phyloP scores from a whole-genome alignment of 2,888 invertebrate genomes.

The Pyrochroa serraticornis region DNA sequence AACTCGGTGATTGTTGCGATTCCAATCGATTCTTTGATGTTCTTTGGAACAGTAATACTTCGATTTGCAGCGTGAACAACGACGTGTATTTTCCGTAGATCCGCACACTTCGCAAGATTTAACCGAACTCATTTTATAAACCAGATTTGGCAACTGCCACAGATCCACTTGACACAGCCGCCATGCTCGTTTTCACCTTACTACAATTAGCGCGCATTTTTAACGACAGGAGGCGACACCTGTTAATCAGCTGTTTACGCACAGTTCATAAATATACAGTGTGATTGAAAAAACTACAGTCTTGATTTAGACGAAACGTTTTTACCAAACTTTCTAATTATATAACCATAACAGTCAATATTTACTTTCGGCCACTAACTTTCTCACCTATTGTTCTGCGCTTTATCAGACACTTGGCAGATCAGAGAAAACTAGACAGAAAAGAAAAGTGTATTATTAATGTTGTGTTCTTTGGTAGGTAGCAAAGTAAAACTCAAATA shows the following conservation, averaged over 20 bases:
- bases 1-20: constrained; percentile 68
- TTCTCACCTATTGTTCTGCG: too few species aligned
- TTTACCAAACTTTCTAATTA: too few species aligned
- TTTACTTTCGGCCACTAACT: too few species aligned
- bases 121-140: constrained; percentile 48
- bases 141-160: constrained; percentile 3
- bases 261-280: too few species aligned
- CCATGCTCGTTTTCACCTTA: constrained; percentile 39
- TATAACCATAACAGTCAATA: too few species aligned
- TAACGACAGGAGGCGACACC: constrained; percentile 32
- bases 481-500: too few species aligned
- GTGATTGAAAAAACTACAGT: too few species aligned
- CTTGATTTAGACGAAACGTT: too few species aligned
- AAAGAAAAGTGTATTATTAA: too few species aligned
- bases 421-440: too few species aligned
- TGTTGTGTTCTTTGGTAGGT: too few species aligned
- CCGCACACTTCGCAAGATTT: constrained; percentile 66
- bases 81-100: constrained; percentile 64
- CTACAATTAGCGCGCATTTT: constrained; percentile 31
- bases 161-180: constrained; percentile 36
- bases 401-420: too few species aligned
- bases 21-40: constrained; percentile 81
- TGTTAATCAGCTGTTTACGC: constrained; percentile 23
- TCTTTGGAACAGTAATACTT: constrained; percentile 80
- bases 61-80: constrained; percentile 77